Evolutionary conservation across 2,797 vertebrate genomes (phyloP).

Genomic region (Discoglossus pictus): DNA sequence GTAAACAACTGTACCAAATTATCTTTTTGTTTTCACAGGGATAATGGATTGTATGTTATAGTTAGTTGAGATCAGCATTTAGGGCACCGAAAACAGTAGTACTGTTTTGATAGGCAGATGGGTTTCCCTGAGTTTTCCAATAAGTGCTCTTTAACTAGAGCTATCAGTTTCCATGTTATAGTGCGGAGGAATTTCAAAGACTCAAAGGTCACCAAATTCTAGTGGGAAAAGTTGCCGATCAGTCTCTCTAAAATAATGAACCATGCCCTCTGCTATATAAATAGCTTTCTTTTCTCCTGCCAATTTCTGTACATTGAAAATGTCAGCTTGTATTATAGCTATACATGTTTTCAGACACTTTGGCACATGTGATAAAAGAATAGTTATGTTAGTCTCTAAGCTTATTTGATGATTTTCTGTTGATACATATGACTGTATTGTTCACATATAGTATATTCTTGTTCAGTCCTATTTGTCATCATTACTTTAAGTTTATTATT

Average conservation of each 20-base stretch:
- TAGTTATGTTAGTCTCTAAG: no score
- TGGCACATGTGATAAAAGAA: no score
- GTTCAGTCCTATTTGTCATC: no score
- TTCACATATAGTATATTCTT: no score
- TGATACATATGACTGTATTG: no score
- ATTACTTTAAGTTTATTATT: no score
- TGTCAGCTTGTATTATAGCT: no score
- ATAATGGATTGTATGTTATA: conserved; percentile 59
- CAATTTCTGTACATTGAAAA: neutral
- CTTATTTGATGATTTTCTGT: no score
- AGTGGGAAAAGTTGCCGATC: conserved; percentile 53
- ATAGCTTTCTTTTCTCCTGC: conserved; percentile 20
- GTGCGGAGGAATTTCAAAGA: conserved; percentile 59
- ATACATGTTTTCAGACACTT: no score
- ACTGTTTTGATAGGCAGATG: conserved; percentile 60
- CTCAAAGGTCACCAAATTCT: conserved; percentile 57
- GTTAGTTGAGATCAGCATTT: conserved; percentile 57
- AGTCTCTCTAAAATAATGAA: conserved; percentile 51
- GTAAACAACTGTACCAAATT: conserved; percentile 59
- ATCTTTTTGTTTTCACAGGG: conserved; percentile 61
- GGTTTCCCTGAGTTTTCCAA: conserved; percentile 54
- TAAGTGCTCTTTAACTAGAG: conserved; percentile 56
- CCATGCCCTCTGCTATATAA: conserved; percentile 51
- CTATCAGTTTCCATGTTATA: conserved; percentile 58
- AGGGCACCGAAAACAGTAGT: conserved; percentile 60